Evolutionary conservation across 2,113 vertebrate genomes (phyloP), one percentile per base, ranked within the genome.

Genomic region (Prunella himalayana): DNA sequence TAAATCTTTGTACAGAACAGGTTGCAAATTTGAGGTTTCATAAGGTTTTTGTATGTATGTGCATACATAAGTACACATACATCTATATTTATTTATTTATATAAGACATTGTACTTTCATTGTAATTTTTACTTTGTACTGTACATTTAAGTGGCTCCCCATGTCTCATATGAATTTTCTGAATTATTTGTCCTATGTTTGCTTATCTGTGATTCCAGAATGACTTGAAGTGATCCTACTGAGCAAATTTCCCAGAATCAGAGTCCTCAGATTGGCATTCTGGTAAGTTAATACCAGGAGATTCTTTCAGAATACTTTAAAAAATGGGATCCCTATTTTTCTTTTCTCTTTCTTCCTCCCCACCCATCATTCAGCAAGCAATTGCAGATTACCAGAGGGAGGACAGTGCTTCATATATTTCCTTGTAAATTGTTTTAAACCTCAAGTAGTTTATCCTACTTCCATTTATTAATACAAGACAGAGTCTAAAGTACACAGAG

Each of bases 381-480:
- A 39, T 37, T 72, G 16, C 51, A 63, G 51, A 31, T 69, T 61
- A 50, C 39, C 75, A 82, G 44, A 86, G 31, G 41, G 45, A 93
- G 21, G 18, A 15, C 7, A 42, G 15, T 13, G 19, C 50, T 84
- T 82, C 4, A 31, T n/a, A 4, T 65, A n/a, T 87, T 93, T 47
- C 28, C 39, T 60, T 86, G 33, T 86, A 71, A 78, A 17, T 49
- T 49, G n/a, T 80, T 90, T 81, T 75, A 59, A 86, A 94, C 24
- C 56, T 93, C 49, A 65, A 64, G 45, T 54, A 90, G 45, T 93
- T 96, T 84, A 57, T 92, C 41, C 49, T 57, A n/a, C 24, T 86
- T 94, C 49, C 41, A 56, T 88, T 96, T 93, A 90, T 93, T 78
- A 88, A 78, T 83, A 88, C 39, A 57, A 77, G 86, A 56, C 65